Conservation (phyloP, 2,113 vertebrate species). For the Takifugu flavidus region DNA sequence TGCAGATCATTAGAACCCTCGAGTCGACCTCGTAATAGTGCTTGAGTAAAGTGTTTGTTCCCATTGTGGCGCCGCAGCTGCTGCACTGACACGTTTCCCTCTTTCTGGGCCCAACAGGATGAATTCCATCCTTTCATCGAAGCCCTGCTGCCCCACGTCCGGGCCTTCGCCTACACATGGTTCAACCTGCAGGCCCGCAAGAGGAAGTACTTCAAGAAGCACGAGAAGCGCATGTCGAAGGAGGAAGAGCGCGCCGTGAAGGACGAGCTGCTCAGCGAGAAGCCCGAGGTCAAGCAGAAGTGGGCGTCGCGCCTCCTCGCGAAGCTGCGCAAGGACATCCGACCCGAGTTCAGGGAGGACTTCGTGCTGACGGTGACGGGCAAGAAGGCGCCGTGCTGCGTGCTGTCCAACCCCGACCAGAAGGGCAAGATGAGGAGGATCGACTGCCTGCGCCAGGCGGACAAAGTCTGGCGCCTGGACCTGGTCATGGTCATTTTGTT, state of each 20-base stretch:
- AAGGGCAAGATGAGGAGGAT: constrained; percentile 99
- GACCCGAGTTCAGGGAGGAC: constrained; percentile 98
- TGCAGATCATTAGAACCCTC: no score
- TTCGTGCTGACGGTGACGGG: constrained; percentile 98
- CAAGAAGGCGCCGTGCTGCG: constrained; percentile 96
- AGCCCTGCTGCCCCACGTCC: constrained; percentile 97
- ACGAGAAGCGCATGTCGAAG: constrained; percentile 99
- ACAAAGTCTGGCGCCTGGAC: constrained; percentile 98
- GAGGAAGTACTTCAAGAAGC: constrained; percentile 99
- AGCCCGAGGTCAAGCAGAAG: constrained; percentile 99
- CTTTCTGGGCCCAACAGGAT: constrained; percentile 82
- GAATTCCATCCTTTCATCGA: constrained; percentile 99
- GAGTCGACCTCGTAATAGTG: no score
- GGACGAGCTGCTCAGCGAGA: constrained; percentile 96
- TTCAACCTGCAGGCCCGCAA: constrained; percentile 99
- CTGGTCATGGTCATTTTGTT: constrained; percentile 99
- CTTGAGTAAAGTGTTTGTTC: no score
- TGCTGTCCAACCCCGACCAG: constrained; percentile 99
- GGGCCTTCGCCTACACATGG: constrained; percentile 98
- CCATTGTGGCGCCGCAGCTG: no score
- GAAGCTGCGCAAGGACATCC: constrained; percentile 98
- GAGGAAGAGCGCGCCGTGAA: constrained; percentile 98
- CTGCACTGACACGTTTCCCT: not conserved
- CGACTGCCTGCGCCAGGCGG: constrained; percentile 98
- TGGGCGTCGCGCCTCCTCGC: constrained; percentile 98